Evolutionary conservation across 2,113 vertebrate species (phyloP), one percentile per base, ranked within the genome.

Genomic region (Menidia beryllina): DNA sequence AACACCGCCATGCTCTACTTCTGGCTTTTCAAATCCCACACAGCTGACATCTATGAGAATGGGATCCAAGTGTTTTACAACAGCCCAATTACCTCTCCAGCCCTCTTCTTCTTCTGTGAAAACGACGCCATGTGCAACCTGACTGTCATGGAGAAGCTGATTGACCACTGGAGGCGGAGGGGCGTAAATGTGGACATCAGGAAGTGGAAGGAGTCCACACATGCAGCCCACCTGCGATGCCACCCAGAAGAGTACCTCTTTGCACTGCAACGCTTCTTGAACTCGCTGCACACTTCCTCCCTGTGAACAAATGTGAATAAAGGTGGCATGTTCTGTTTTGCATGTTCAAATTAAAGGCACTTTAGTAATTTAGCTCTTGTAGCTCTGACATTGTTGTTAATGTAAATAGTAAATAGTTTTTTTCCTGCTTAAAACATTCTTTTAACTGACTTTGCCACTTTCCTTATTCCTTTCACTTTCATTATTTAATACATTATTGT

Each of bases 61-160:
- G 50, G 54, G 1, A 14, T 84, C 60, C 71, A 43, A 0, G 25
- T 80, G 3, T 92, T 92, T 69, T 21, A 39, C 69, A 73, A 66
- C 68, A 81, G 0, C 5, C 86, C 82, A 0, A 34, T 77, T 1
- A 75, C 62, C 0, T 58, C 90, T 0, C 90, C 82, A 0, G 83
- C 84, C 0, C 87, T 91, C n/a, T 87, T 93, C 75, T 93, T 91
- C 83, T 88, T 52, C 64, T 66, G 89, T 4, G 79, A 83, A 7
- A 69, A 91, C 1, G 92, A 93, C 2, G 68, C 77, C 1, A 69
- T 93, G 73, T 88, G 86, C 3, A 53, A 82, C 58, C 36, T 50
- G 0, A 26, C 21, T 0, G 17, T 1, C 53, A 4, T 93, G 52
- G 60, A 82, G 2, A 57, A 54, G 41, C 4, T 91, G n/a, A 81